phyloP scores from a whole-genome alignment of 1,140 invertebrate genomes.

The Lepidostoma basale region DNA sequence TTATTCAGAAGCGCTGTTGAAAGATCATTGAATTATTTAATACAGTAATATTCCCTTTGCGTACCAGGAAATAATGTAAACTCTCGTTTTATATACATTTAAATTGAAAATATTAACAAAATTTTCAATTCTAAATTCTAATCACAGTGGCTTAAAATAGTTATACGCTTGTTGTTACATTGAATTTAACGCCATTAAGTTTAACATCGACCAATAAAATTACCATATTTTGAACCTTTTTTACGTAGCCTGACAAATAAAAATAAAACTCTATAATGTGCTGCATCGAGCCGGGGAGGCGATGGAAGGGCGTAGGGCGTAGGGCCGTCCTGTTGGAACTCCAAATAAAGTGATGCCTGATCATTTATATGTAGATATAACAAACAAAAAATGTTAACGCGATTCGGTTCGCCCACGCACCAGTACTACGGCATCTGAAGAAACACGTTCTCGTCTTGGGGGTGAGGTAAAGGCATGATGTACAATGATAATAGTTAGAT shows the following conservation, averaged over 20 bases:
- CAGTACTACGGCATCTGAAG: background rate
- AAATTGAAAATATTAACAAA: no score
- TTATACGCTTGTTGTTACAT: background rate
- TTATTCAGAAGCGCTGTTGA: no score
- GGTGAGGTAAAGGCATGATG: background rate
- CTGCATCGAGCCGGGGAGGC: background rate
- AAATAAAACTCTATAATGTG: slow-evolving; percentile 5
- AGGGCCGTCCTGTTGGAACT: background rate
- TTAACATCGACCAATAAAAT: slow-evolving; percentile 19
- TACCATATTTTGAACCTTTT: slow-evolving; percentile 20
- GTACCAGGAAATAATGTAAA: no score
- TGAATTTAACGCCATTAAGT: slow-evolving; percentile 18
- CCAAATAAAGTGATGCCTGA: background rate
- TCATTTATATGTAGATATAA: background rate
- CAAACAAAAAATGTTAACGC: background rate
- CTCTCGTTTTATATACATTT: no score
- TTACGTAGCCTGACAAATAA: background rate
- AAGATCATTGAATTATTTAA: no score
- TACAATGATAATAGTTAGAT: slow-evolving; percentile 14
- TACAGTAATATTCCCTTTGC: no score
- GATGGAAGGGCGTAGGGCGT: background rate
- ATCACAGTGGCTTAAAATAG: slow-evolving; percentile 4
- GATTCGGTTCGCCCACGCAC: background rate
- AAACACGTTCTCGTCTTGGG: background rate
- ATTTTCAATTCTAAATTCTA: no score